These are phyloP conservation scores for Aporrectodea caliginosa DNA, from an alignment of 1,140 invertebrate species.

Conservation along the genomic window DNA sequence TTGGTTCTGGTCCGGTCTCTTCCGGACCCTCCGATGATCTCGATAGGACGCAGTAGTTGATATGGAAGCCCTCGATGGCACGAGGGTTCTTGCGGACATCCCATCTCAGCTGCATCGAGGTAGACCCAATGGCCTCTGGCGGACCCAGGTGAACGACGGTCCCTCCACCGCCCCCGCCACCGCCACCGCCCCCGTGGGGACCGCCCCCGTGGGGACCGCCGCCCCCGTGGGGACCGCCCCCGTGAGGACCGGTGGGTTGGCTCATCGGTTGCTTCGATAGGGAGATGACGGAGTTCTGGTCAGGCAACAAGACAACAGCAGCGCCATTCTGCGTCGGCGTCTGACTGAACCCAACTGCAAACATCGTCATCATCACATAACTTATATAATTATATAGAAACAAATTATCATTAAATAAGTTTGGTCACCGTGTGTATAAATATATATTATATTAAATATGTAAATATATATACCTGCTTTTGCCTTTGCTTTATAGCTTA, in stretches of 20 bases:
- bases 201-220: too few species aligned
- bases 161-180: slow-evolving; percentile 56
- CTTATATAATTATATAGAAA: too few species aligned
- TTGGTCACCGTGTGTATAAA: background rate
- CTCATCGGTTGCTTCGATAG: background rate
- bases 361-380: too few species aligned
- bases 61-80: slow-evolving; percentile 80
- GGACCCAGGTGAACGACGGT: slow-evolving; percentile 76
- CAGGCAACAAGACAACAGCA: too few species aligned
- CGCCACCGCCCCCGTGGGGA: too few species aligned
- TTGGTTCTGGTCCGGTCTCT: slow-evolving; percentile 33
- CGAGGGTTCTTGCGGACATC: slow-evolving; percentile 62
- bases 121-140: slow-evolving; percentile 72
- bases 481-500: too few species aligned
- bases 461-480: background rate
- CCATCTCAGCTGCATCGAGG: slow-evolving; percentile 78
- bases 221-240: too few species aligned
- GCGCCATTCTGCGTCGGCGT: too few species aligned
- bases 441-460: background rate
- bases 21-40: slow-evolving; percentile 33
- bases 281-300: background rate
- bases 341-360: too few species aligned
- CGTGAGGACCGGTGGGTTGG: too few species aligned
- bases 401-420: too few species aligned
- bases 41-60: slow-evolving; percentile 76